Conservation (phyloP, 2,888 invertebrate species). For the Andricus curvator region DNA sequence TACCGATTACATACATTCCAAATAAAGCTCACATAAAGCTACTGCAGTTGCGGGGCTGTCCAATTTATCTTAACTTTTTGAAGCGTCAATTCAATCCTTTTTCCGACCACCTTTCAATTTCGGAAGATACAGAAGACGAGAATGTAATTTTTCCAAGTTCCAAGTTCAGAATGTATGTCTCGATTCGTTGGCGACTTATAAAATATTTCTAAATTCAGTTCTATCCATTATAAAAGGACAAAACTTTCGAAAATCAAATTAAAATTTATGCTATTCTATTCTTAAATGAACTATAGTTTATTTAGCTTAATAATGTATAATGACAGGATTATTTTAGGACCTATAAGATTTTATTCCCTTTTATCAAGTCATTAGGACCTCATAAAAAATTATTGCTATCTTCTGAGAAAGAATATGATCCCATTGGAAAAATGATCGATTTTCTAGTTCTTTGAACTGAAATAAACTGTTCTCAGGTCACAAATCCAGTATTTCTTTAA, state of each 20-base stretch:
- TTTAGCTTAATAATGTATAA: too few species aligned
- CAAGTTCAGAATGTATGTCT: background rate
- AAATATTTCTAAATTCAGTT: background rate
- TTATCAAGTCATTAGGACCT: background rate
- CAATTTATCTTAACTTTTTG: constrained; percentile 8
- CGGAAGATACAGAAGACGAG: background rate
- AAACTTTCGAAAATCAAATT: background rate
- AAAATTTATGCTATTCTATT: background rate
- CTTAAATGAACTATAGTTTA: too few species aligned
- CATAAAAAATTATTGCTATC: background rate
- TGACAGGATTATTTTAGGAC: too few species aligned
- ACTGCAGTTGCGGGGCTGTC: background rate
- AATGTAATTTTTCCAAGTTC: constrained; percentile 1
- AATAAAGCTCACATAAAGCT: background rate
- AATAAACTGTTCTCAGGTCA: constrained; percentile 53
- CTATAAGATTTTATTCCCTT: background rate
- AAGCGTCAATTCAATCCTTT: constrained; percentile 7
- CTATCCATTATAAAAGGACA: background rate
- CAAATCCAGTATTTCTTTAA: constrained; percentile 41
- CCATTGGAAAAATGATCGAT: constrained; percentile 47
- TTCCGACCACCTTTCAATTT: background rate
- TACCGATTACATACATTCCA: background rate
- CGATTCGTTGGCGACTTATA: background rate
- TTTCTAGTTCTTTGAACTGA: constrained; percentile 64
- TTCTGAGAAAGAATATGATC: background rate